Conservation (phyloP, 2,888 invertebrate genomes). For the Halictus ligatus region DNA sequence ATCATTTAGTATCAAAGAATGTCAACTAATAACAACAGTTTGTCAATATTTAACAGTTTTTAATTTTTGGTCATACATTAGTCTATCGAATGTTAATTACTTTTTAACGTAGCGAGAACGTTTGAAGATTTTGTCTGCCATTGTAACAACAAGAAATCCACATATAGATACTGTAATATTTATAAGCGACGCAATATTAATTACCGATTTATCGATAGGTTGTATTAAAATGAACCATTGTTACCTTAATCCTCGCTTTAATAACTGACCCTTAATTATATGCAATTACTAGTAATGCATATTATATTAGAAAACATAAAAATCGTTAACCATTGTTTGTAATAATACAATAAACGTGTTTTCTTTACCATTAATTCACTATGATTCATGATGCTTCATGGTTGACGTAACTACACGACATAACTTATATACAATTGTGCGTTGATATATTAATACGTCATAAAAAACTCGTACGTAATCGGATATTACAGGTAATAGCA, state of each 20-base stretch:
- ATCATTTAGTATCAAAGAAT: neutral
- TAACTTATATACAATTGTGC: conserved; percentile 32
- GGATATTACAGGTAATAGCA: neutral
- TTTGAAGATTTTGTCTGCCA: neutral
- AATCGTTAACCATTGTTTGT: neutral
- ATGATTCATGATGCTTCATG: conserved; percentile 11
- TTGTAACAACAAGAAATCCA: conserved; percentile 11
- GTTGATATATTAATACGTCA: conserved; percentile 14
- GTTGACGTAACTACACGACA: conserved; percentile 5
- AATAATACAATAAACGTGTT: conserved; percentile 9
- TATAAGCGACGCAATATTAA: conserved; percentile 8
- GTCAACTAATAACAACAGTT: neutral
- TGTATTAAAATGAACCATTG: conserved; percentile 13
- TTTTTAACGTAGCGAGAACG: neutral
- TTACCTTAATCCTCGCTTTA: neutral
- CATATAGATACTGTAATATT: conserved; percentile 4
- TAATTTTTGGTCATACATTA: neutral
- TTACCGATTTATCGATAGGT: conserved; percentile 8
- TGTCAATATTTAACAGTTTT: neutral
- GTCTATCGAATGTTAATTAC: neutral
- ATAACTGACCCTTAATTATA: neutral
- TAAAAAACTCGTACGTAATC: conserved; percentile 8
- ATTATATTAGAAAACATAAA: conserved; percentile 14
- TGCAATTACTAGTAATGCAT: neutral
- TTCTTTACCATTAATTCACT: neutral